Conservation (phyloP, 2,797 vertebrate genomes). For the Muraenolepis orangiensis region DNA sequence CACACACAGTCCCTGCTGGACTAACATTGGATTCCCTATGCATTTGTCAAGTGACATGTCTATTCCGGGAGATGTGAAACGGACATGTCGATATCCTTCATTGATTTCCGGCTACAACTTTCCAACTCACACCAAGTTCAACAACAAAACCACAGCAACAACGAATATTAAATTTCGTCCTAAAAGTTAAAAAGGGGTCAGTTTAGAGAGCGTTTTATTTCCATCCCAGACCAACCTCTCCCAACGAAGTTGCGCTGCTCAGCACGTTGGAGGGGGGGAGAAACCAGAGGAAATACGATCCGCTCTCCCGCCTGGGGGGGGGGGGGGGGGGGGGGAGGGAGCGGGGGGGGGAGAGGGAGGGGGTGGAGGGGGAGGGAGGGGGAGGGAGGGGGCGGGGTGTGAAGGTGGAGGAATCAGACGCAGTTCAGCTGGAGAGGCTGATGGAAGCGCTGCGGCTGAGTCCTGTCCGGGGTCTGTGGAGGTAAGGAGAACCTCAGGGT, state of each 20-base stretch:
- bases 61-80: neutral
- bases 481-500: no score
- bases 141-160: neutral
- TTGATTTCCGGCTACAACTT: neutral
- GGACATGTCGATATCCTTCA: neutral
- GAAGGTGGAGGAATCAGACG: conserved; percentile 61
- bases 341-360: conserved; percentile 61
- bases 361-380: conserved; percentile 48
- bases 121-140: no score
- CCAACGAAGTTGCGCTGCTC: conserved; percentile 26
- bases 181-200: neutral
- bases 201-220: neutral
- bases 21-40: neutral
- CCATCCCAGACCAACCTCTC: neutral
- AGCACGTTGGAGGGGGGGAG: conserved; percentile 43
- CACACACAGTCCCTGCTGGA: neutral
- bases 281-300: no score
- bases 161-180: neutral
- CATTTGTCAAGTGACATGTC: neutral
- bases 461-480: no score
- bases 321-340: conserved; percentile 53
- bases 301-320: no score
- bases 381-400: conserved; percentile 63
- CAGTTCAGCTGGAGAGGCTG: conserved; percentile 71
- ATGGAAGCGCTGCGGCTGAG: conserved; percentile 55